Evolutionary conservation across 2,113 vertebrate species (phyloP), one percentile per base, ranked within the genome.

Genomic region (Campylorhamphus procurvoides): DNA sequence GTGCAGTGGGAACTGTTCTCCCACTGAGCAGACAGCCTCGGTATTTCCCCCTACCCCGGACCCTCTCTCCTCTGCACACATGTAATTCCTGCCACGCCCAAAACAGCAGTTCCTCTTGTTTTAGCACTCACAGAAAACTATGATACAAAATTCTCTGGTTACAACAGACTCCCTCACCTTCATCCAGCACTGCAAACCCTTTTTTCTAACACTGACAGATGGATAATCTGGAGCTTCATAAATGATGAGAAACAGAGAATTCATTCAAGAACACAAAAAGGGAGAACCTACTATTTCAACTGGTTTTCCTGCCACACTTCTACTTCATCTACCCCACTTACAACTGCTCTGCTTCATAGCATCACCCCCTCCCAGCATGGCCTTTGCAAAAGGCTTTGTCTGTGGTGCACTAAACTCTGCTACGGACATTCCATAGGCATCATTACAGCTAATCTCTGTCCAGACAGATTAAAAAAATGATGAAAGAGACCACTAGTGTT

Each of bases 361-460:
- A 47, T 49, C 25, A 16, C 42, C 37, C 22, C 5, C 13, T 39
- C 44, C 17, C 56, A 40, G 40, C 76, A 64, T 2, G 0, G 4
- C 58, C 77, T 82, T 49, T 49, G 64, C 52, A 89, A 42, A 73
- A 95, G 53, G 52, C 56, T 89, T 84, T 90, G 64, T 84, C 60
- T 62, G 37, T 22, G 31, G 46, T 46, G 50, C 84, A 47, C 84
- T 72, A 28, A 93, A 71, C 68, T 19, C 18, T 49, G 71, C 78
- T 71, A 92, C 58, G 62, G 87, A 93, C 90, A 95, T 93, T 97
- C 93, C 94, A 96, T 83, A 90, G 84, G 79, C 94, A 90, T 90
- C 93, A 89, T 86, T 90, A 80, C 46, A 86, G 85, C 84, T 97
- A 96, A 97, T 94, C 94, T 91, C 95, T 94, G 90, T 81, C 93